These are phyloP conservation scores for Acrossocheilus fasciatus DNA, from an alignment of 2,797 vertebrate species.

Conservation along the genomic window DNA sequence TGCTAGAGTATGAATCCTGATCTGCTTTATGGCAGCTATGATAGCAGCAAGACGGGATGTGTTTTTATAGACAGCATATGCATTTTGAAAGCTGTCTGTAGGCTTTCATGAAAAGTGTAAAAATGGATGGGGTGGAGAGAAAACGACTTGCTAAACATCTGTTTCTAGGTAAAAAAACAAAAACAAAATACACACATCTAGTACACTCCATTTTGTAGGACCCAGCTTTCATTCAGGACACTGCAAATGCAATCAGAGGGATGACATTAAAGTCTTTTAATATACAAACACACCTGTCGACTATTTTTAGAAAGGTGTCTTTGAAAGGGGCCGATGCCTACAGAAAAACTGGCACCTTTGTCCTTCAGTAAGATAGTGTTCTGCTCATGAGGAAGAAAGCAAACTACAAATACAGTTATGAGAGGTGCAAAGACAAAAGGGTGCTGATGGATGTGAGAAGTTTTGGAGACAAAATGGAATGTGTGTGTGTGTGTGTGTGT, in stretches of 20 bases:
- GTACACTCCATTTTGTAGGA: neutral
- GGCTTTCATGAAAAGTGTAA: constrained; percentile 8
- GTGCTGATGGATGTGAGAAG: constrained; percentile 60
- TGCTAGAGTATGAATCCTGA: constrained; percentile 22
- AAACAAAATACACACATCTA: neutral
- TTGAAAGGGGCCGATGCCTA: constrained; percentile 1
- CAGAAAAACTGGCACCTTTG: constrained; percentile 5
- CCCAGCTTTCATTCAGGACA: neutral
- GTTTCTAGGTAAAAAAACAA: neutral
- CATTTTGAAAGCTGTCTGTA: constrained; percentile 18
- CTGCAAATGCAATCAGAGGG: constrained; percentile 50
- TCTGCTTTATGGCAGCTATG: neutral
- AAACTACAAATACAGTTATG: constrained; percentile 49
- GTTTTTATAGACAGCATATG: constrained; percentile 8
- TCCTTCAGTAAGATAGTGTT: constrained; percentile 19
- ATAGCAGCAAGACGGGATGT: constrained; percentile 5
- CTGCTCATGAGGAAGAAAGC: constrained; percentile 35
- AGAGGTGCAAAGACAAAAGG: constrained; percentile 56
- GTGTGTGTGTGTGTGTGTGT: constrained; percentile 37
- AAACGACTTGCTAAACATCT: constrained; percentile 10
- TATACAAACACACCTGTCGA: constrained; percentile 55
- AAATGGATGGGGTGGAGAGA: constrained; percentile 1
- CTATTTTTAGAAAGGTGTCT: constrained; percentile 56
- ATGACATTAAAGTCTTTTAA: constrained; percentile 54
- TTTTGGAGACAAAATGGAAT: constrained; percentile 56